These are phyloP conservation scores for Tauraco erythrolophus DNA, from an alignment of 2,113 vertebrate genomes.

Conservation along the genomic window DNA sequence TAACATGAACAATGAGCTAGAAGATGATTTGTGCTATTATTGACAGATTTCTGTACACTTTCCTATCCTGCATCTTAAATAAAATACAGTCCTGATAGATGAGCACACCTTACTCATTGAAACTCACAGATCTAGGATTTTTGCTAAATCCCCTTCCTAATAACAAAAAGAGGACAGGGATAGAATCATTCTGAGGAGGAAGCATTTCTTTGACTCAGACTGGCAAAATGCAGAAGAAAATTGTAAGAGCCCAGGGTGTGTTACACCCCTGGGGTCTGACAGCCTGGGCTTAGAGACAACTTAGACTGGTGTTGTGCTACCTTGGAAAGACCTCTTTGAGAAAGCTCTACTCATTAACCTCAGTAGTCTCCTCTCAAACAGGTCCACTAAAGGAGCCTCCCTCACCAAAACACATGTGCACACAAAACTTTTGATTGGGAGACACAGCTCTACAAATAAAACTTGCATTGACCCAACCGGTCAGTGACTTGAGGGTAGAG, in stretches of 20 bases:
- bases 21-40: not conserved
- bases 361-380: not conserved
- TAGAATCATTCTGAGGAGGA: not conserved
- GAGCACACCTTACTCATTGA: not conserved
- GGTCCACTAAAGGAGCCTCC: not conserved
- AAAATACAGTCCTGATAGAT: not conserved
- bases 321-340: not conserved
- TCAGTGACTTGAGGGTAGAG: not conserved
- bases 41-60: not conserved
- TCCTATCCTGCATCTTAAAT: not conserved
- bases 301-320: not conserved
- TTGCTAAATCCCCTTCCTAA: not conserved
- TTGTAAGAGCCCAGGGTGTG: fast-evolving
- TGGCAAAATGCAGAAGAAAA: not conserved
- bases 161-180: not conserved
- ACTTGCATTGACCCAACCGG: not conserved
- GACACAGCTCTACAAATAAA: not conserved
- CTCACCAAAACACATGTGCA: fast-evolving
- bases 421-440: not conserved
- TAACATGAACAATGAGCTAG: not conserved
- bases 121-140: not conserved
- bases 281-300: not conserved
- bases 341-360: not conserved
- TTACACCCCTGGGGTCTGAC: fast-evolving
- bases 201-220: not conserved